Percentiles rank a stretch among this genome's conserved stretches.
phyloP scores from a whole-genome alignment of 2,113 vertebrate species.

The Eulemur rufifrons region DNA sequence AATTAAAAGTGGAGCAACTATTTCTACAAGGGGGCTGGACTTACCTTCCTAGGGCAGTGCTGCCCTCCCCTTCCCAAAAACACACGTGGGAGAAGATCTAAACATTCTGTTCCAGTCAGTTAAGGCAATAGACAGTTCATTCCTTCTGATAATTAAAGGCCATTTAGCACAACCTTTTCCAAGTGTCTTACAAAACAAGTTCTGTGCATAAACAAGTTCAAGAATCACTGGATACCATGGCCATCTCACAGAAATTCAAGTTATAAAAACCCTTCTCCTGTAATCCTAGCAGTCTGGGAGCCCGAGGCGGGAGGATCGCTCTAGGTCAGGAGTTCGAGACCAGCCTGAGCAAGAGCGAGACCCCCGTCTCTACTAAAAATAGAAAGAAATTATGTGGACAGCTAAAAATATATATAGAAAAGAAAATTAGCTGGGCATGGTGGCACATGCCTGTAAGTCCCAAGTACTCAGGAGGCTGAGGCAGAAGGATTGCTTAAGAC shows the following conservation, averaged over 20 bases:
- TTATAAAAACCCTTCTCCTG: background rate
- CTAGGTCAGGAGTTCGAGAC: no score
- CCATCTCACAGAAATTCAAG: accelerated
- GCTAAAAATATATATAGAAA: no score
- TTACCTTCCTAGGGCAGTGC: background rate
- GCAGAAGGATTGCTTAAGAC: no score
- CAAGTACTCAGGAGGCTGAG: no score
- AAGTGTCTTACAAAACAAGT: background rate
- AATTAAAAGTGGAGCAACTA: background rate
- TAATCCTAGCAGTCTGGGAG: no score
- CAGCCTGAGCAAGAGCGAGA: no score
- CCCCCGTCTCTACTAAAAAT: no score
- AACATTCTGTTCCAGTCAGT: background rate
- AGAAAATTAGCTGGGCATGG: no score
- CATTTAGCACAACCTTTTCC: background rate
- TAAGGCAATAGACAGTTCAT: background rate
- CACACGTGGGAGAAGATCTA: background rate
- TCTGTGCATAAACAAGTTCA: background rate
- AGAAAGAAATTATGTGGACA: no score
- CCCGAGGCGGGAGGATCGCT: no score
- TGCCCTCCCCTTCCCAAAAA: background rate
- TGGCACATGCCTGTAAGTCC: no score
- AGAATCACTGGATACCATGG: background rate
- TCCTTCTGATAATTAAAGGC: background rate
- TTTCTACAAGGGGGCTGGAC: accelerated